Evolutionary conservation across 2,888 invertebrate species (phyloP).

Genomic region (Macrosiphum euphorbiae): DNA sequence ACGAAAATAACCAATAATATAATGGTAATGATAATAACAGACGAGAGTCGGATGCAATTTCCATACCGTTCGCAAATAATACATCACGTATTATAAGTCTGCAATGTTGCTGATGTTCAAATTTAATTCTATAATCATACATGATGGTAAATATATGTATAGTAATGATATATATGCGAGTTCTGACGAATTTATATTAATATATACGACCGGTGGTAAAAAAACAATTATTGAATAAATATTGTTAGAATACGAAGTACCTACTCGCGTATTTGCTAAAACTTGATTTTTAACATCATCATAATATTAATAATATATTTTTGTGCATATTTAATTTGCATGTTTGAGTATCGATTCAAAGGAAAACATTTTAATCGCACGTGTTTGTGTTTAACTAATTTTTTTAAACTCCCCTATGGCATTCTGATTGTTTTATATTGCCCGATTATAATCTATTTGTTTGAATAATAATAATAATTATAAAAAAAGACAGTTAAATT

Average conservation of each 20-base stretch:
- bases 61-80: neutral
- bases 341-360: neutral
- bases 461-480: neutral
- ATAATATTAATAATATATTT: neutral
- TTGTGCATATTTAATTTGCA: neutral
- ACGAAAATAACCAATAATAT: slow-evolving; percentile 35
- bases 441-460: neutral
- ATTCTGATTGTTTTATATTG: neutral
- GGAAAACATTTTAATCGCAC: neutral
- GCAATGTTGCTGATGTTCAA: neutral
- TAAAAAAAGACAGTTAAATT: neutral
- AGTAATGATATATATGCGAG: neutral
- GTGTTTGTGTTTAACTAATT: neutral
- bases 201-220: neutral
- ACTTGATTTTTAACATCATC: neutral
- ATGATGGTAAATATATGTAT: neutral
- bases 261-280: neutral
- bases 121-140: neutral
- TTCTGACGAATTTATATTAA: neutral
- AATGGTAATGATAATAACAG: slow-evolving; percentile 31
- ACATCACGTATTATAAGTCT: neutral
- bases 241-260: neutral
- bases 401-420: neutral
- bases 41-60: neutral
- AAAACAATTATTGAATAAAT: neutral